Evolutionary conservation across 2,888 invertebrate genomes (phyloP), one percentile per base, ranked within the genome.

Genomic region (Perdita meconis): DNA sequence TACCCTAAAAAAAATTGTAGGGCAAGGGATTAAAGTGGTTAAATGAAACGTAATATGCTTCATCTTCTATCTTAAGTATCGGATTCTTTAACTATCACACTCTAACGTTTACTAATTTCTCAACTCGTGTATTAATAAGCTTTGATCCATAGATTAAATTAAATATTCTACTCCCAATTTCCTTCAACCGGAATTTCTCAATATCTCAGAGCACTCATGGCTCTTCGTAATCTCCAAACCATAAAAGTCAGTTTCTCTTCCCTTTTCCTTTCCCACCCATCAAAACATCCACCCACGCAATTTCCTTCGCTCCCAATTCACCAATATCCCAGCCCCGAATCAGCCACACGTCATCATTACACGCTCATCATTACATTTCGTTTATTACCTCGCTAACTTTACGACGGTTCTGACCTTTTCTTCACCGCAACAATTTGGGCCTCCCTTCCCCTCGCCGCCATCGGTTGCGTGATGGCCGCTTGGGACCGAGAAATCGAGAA

Each of bases 351-450:
- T 65, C 78, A 78, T 79, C n/a, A n/a, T n/a, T n/a, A n/a, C n/a
- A n/a, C n/a, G 42, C 55, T 16, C 59, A 65, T 83, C 78, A 71
- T 85, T 75, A 76, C 69, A 36, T 34, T 13, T 67, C 78, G 84
- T 86, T 88, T 86, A 85, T 88, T 81, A 78, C 81, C 80, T 74
- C 75, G 75, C 80, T 81, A 80, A 86, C 77, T 87, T 87, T 86
- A 88, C 83, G 86, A 84, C 50, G 81, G 57, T 72, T 64, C 79
- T 82, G 84, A 85, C 83, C 87, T 83, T 86, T 87, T 66, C 72
- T 84, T 85, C 78, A 64, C n/a, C 57, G 56, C 66, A 1, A 8
- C 72, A 71, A 82, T 86, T 87, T 85, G 73, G 84, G 76, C 67
- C 56, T 59, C 78, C 53, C 51, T 0, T 12, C 12, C 19, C 40